phyloP scores from a whole-genome alignment of 2,113 vertebrate species.

The Oryzias curvinotus region DNA sequence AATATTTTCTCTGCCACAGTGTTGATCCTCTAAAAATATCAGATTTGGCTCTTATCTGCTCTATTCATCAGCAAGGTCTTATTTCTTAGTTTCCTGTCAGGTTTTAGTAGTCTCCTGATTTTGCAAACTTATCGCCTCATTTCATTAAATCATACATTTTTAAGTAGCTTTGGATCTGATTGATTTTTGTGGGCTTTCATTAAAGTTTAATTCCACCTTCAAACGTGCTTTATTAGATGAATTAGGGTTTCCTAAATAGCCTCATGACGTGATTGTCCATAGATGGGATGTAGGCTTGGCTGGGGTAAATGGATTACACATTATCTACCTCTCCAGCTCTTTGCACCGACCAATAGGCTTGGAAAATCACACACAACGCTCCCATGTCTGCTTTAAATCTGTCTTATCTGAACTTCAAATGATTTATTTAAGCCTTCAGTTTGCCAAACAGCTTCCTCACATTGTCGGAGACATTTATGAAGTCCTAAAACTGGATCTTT shows the following conservation, averaged over 20 bases:
- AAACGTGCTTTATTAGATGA: constrained; percentile 68
- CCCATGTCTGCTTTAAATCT: constrained; percentile 6
- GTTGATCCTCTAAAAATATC: neutral
- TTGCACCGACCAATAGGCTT: constrained; percentile 32
- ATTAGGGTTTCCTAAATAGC: constrained; percentile 63
- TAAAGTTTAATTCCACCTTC: constrained; percentile 63
- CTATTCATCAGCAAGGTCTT: constrained; percentile 2
- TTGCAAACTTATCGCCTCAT: constrained; percentile 29
- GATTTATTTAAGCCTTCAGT: no score
- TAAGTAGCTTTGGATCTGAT: constrained; percentile 54
- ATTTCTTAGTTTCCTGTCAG: neutral
- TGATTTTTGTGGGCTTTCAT: constrained; percentile 52
- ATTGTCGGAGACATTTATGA: neutral
- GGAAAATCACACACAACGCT: no score
- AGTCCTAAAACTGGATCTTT: no score
- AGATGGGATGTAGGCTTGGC: constrained; percentile 61
- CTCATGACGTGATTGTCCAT: constrained; percentile 63
- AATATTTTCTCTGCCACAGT: no score
- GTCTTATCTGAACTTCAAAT: constrained; percentile 25
- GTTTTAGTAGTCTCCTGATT: constrained; percentile 7
- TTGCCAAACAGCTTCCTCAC: neutral
- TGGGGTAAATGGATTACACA: constrained; percentile 65
- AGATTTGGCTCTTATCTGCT: constrained; percentile 7
- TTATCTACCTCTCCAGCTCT: constrained; percentile 58
- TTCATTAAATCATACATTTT: constrained; percentile 60